These are phyloP conservation scores for Pipa parva DNA, from an alignment of 2,113 vertebrate genomes.

Conservation along the genomic window DNA sequence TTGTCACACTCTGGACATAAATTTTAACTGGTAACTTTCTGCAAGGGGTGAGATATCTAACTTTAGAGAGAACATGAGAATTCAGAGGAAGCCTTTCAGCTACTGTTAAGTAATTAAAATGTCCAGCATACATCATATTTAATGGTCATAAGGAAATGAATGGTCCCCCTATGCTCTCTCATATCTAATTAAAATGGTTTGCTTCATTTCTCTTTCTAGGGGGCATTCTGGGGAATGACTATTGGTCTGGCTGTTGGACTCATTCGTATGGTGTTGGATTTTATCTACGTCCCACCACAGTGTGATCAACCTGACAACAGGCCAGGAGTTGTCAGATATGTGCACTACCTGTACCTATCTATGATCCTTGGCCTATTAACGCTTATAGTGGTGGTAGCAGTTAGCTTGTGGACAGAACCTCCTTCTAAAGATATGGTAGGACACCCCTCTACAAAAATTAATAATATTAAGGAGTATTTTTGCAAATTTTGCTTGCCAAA, in stretches of 20 bases:
- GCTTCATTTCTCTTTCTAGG: conserved; percentile 57
- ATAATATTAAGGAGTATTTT: accelerated
- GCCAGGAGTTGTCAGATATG: conserved; percentile 69
- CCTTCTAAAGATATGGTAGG: conserved; percentile 64
- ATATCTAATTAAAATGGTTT: no score
- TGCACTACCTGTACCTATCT: conserved; percentile 95
- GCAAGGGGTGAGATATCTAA: no score
- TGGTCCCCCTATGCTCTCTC: no score
- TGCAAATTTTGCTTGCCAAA: no score
- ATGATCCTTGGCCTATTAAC: conserved; percentile 73
- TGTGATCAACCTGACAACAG: conserved; percentile 76
- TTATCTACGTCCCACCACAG: conserved; percentile 73
- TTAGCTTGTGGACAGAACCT: conserved; percentile 77
- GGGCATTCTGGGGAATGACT: conserved; percentile 83
- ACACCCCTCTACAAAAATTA: neutral
- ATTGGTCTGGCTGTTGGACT: conserved; percentile 73
- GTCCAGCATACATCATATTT: no score
- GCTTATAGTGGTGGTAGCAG: conserved; percentile 56
- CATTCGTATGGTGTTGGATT: conserved; percentile 82
- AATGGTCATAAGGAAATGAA: no score
- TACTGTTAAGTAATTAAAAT: no score
- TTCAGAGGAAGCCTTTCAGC: no score
- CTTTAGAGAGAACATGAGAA: no score
- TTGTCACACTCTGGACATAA: no score
- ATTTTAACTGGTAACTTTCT: no score